These are phyloP conservation scores for Acanthurus leucopareius DNA, from an alignment of 2,797 vertebrate genomes.

Conservation along the genomic window DNA sequence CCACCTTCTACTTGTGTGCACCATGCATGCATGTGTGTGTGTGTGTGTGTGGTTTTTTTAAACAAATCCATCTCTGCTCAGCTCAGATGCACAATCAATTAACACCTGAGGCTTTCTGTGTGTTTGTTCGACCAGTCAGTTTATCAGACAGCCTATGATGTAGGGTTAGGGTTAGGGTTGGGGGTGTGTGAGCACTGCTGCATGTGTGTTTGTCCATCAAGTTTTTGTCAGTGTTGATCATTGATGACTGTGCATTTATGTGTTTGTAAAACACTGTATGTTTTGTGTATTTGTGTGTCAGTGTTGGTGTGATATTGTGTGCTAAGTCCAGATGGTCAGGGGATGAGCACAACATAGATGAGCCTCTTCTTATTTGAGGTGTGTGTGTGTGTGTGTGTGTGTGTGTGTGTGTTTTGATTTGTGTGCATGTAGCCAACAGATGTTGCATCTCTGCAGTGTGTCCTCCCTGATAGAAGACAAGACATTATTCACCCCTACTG, in stretches of 20 bases:
- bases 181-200: not conserved
- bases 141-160: slow-evolving; percentile 27
- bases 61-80: not conserved
- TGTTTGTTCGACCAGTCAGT: slow-evolving; percentile 34
- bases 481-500: slow-evolving; percentile 58
- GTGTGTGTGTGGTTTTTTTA: not conserved
- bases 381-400: slow-evolving; percentile 24
- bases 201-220: slow-evolving; percentile 19
- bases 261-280: slow-evolving; percentile 17
- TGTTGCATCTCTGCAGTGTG: slow-evolving; percentile 43
- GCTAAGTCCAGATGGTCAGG: slow-evolving; percentile 54
- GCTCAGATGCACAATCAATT: slow-evolving; percentile 37
- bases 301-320: slow-evolving; percentile 24
- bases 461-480: slow-evolving; percentile 53
- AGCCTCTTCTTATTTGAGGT: slow-evolving; percentile 36
- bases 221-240: slow-evolving; percentile 12
- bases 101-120: slow-evolving; percentile 21
- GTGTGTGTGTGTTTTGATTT: slow-evolving; percentile 14
- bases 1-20: not conserved
- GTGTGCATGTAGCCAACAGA: slow-evolving; percentile 36
- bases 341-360: slow-evolving; percentile 47
- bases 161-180: no score
- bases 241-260: slow-evolving; percentile 19
- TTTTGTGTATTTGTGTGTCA: slow-evolving; percentile 26
- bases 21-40: no score